A percentile compares a stretch with the other conserved stretches of the same genome.
Evolutionary conservation across 2,113 vertebrate genomes (phyloP).

Genomic region (Oreochromis aureus): DNA sequence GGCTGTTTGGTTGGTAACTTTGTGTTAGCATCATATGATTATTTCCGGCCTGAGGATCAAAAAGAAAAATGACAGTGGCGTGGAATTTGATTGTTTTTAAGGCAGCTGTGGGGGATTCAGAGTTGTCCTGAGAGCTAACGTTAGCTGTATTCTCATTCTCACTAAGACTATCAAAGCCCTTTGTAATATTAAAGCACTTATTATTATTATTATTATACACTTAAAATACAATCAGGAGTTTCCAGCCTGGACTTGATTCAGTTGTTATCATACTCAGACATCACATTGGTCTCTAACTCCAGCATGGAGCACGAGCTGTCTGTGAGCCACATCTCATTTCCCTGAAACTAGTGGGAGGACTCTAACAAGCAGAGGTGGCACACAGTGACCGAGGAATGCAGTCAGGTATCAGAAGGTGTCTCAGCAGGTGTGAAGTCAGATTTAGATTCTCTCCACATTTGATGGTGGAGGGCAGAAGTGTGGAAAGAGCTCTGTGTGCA

Average conservation of each 20-base stretch:
- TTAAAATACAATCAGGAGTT: background rate
- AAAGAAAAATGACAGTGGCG: background rate
- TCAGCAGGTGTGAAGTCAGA: conserved; percentile 11
- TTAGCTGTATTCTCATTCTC: background rate
- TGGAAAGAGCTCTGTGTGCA: background rate
- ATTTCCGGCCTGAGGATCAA: background rate
- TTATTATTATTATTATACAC: background rate
- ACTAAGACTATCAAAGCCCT: background rate
- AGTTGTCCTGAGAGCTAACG: background rate
- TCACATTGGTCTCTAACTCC: background rate
- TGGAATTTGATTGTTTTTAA: background rate
- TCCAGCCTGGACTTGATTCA: background rate
- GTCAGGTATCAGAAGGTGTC: conserved; percentile 2
- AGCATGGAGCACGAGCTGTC: background rate
- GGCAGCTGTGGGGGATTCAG: background rate
- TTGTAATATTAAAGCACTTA: background rate
- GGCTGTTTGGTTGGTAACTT: background rate
- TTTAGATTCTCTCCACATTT: conserved; percentile 22
- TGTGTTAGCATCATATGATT: background rate
- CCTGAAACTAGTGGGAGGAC: background rate
- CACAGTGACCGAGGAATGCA: background rate
- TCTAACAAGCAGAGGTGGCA: conserved; percentile 14
- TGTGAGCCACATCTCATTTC: background rate
- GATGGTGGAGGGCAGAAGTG: background rate
- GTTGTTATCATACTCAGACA: background rate